Evolutionary conservation across 2,888 invertebrate genomes (phyloP), one percentile per base, ranked within the genome.

Genomic region (Cabera pusaria): DNA sequence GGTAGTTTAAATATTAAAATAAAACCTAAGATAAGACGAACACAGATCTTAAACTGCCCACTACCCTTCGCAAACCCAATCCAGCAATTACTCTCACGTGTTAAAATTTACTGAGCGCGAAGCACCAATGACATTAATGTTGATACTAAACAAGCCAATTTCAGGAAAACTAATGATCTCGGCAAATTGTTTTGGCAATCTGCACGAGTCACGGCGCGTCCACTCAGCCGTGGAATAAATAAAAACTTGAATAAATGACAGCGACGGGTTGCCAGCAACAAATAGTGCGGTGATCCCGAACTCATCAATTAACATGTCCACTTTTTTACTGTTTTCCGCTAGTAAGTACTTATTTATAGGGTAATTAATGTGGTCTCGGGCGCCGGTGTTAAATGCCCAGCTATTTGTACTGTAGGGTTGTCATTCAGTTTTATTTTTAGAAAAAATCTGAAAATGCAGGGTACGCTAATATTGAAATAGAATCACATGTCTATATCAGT

Each of bases 321-420:
- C 44, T 50, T 52, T 52, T 55, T 57, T 49, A 42, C 40, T 46
- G 44, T 52, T 45, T 43, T 41, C 36, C 44, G 31, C 59, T 54
- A 49, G 55, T 52, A 60, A 59, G 49, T 52, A 55, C 54, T 61
- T 69, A 70, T 70, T 69, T 70, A 69, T 67, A 70, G 64, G 52
- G 61, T 69, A 70, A 70, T 69, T 70, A 69, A 69, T 70, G 69
- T 55, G 68, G 67, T 62, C 56, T 56, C 64, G 64, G 59, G 66
- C 68, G 68, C 68, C 65, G 56, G 49, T 46, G 52, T 37, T 43
- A 44, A 45, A 49, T 38, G 44, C 41, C 37, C 44, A 24, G 57
- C 61, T 66, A 67, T 68, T 67, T 63, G 59, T 49, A 50, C 55
- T 49, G 1, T 26, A 42, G 41, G 41, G 41, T 6, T 42, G 32